phyloP scores from a whole-genome alignment of 2,888 invertebrate genomes.

The Theodoxus fluviatilis region DNA sequence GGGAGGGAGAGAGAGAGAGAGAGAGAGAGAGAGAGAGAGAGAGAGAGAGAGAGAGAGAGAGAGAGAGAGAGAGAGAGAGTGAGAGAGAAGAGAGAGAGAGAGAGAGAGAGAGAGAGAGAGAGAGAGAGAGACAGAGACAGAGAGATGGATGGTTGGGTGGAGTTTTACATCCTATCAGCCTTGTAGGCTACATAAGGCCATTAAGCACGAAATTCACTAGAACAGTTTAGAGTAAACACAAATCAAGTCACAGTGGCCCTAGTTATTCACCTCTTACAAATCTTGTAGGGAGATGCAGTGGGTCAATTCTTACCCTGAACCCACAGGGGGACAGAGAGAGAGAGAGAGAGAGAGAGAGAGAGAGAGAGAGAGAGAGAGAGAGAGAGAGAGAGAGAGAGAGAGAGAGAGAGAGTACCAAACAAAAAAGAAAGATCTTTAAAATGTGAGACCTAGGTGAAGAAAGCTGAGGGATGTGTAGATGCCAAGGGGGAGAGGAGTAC shows the following conservation, averaged over 20 bases:
- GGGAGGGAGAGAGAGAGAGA: background rate
- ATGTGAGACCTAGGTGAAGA: background rate
- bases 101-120: background rate
- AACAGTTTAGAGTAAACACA: no score
- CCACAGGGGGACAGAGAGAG: background rate
- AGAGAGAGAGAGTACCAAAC: background rate
- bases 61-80: background rate
- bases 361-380: background rate
- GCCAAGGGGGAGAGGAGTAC: no score
- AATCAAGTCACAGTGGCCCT: no score
- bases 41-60: constrained; percentile 10
- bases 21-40: constrained; percentile 16
- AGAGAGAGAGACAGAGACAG: background rate
- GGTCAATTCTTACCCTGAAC: no score
- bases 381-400: background rate
- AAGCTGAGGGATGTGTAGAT: no score
- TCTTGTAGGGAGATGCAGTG: no score
- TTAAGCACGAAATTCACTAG: no score
- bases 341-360: background rate
- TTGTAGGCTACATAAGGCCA: no score
- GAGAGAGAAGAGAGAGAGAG: background rate
- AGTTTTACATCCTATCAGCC: no score
- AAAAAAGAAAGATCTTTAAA: background rate
- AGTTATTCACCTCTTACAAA: no score
- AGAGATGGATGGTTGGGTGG: no score